phyloP scores from a whole-genome alignment of 2,888 invertebrate genomes.

The Adelognathus sp. region DNA sequence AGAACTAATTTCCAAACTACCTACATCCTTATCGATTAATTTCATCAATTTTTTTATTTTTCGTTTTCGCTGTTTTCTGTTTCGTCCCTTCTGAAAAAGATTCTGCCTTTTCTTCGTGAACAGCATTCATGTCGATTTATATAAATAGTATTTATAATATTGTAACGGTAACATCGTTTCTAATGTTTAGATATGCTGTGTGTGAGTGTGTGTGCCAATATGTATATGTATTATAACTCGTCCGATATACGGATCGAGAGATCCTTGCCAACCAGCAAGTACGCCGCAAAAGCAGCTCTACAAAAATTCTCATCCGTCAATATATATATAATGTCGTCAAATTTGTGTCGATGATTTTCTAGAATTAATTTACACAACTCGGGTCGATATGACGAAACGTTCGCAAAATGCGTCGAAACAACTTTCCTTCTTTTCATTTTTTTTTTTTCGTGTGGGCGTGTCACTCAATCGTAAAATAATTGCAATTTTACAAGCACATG shows the following conservation, averaged over 20 bases:
- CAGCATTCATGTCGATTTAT: slow-evolving; percentile 65
- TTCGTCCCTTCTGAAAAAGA: background rate
- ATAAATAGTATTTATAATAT: slow-evolving; percentile 77
- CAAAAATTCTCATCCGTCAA: slow-evolving; percentile 17
- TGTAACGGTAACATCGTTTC: slow-evolving; percentile 77
- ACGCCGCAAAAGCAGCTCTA: slow-evolving; percentile 48
- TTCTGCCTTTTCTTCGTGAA: slow-evolving; percentile 27
- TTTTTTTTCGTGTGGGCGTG: background rate
- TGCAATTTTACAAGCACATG: slow-evolving; percentile 53
- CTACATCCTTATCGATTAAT: slow-evolving; percentile 64
- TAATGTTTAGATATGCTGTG: slow-evolving; percentile 61
- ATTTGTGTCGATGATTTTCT: background rate
- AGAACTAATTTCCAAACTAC: slow-evolving; percentile 69
- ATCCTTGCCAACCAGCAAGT: slow-evolving; percentile 57
- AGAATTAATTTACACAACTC: too few relatives aligned
- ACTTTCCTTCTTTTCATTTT: slow-evolving; percentile 4
- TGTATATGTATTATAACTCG: slow-evolving; percentile 55
- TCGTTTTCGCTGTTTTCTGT: background rate
- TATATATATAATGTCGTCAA: slow-evolving; percentile 16
- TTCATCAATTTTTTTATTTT: slow-evolving; percentile 15
- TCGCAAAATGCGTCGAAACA: slow-evolving; percentile 26
- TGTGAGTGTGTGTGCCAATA: slow-evolving; percentile 34
- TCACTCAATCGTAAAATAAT: slow-evolving; percentile 21
- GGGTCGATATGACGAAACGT: background rate
- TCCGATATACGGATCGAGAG: slow-evolving; percentile 64